Evolutionary conservation across 2,113 vertebrate genomes (phyloP), one percentile per base, ranked within the genome.

Genomic region (Rhipidura dahli): DNA sequence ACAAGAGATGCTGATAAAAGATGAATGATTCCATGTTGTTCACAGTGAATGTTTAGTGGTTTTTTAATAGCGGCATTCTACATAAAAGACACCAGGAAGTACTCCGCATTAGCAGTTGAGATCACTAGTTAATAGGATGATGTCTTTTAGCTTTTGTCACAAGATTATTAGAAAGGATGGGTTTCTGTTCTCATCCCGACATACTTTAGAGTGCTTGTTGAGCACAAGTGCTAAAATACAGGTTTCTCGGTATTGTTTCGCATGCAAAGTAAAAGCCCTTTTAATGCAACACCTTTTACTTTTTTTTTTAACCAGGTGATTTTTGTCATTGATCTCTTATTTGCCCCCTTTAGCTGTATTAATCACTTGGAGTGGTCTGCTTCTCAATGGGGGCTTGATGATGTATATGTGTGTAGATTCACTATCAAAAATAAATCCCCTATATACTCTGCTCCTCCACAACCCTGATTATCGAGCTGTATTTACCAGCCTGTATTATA

Each of bases 121-220:
- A 99, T 99, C 99, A 99, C 98, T 99, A 98, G 98, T 99, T 99
- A 99, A 99, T 99, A 99, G 99, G 99, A 99, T 99, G 99, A 99
- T 99, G 99, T 99, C 99, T 99, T 99, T 99, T 99, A 99, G 99
- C 99, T 99, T 99, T 99, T 99, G 99, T 99, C 99, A 99, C 98
- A 97, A 99, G 99, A 99, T 99, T 99, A 99, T 99, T 99, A 99
- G 98, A 98, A 98, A 98, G 99, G 98, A 98, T 98, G 98, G 99
- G 98, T 98, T 98, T 99, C 98, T 98, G 97, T 98, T 98, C 98
- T 98, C 98, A 98, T 98, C 97, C 87, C 90, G 60, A 98, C 98
- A 98, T 97, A 97, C 97, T 98, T 98, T 98, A 97, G 98, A 98
- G 99, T 98, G 98, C 99, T 98, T 98, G 98, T 99, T 98, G 98